Base-by-base conservation (phyloP, 1,140 invertebrate species). In the Nebria ingens region DNA sequence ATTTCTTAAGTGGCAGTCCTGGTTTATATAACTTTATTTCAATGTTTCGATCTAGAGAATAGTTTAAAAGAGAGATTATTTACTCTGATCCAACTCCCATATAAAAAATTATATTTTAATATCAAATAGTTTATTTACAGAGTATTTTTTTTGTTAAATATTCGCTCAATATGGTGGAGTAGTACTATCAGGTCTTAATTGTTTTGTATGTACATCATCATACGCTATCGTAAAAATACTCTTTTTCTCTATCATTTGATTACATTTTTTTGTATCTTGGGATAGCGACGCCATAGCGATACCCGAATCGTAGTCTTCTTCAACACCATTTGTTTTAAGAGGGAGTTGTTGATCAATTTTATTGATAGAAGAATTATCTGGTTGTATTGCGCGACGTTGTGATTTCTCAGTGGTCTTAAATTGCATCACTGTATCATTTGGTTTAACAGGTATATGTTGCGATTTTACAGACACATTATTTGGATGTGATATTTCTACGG, bases 211-310 rank as follows among this genome's bases (percentile, higher is more conserved):
- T 62, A 93, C 87, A 65, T 91, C 89, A 65, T 89, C 88, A 64
- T 93, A 94, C 1, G 90, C 89, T 60, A 94, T 93, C 0, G 90
- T 91, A 63, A 93, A 94, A n/a, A 94, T 83, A 67, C 90, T 93
- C 65, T 93, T 93, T 73, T 93, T 93, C 62, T 93, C 89, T 19
- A 91, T 79, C 57, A 92, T 82, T 49, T 87, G 83, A 63, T 87
- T 77, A 61, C 80, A 68, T 62, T 81, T 72, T 59, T 72, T 61
- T 63, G 76, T 71, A 69, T 79, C 71, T 56, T 77, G 60, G 25
- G 77, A 70, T 51, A 81, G 67, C 0, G 79, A 75, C 21, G 82
- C 81, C 72, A 87, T 79, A 0, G 82, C 81, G 58, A 86, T 87
- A 2, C 84, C 85, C 1, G 86, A 87, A 67, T 88, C 84, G 21